A percentile compares a stretch with the other conserved stretches of the same genome.
Conservation (phyloP, 2,113 vertebrate genomes). For the Platanista minor region DNA sequence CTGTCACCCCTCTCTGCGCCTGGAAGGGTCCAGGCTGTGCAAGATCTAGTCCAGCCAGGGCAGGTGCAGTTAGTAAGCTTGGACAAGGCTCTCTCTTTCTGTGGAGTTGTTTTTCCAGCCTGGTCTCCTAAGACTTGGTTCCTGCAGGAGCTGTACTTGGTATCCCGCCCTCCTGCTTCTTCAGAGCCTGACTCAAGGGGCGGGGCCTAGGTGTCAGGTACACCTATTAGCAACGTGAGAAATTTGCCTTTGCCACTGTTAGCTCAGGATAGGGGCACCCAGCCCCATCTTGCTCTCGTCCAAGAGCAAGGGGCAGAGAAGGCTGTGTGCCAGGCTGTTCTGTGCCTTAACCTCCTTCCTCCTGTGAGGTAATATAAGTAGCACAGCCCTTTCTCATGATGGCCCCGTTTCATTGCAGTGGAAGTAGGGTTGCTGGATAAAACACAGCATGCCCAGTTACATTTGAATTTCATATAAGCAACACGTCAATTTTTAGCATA, state of each 20-base stretch:
- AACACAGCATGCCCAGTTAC: rapidly evolving
- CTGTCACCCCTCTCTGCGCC: rapidly evolving
- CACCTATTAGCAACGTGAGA: not conserved
- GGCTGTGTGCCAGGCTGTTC: not conserved
- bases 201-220: not conserved
- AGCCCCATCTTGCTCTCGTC: not conserved
- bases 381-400: not conserved
- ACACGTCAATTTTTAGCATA: rapidly evolving
- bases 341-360: not conserved
- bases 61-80: not conserved
- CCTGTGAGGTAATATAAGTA: not conserved
- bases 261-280: not conserved
- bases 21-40: not conserved
- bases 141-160: not conserved
- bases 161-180: not conserved
- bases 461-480: not conserved
- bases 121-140: not conserved
- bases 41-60: not conserved
- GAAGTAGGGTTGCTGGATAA: not conserved
- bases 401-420: not conserved
- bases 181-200: not conserved
- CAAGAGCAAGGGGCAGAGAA: not conserved
- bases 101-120: conserved; percentile 37
- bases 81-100: not conserved
- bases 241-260: not conserved